A percentile compares a stretch with the other conserved stretches of the same genome.
These are phyloP conservation scores for Cenopis cana DNA, from an alignment of 2,888 invertebrate species.

Conservation along the genomic window DNA sequence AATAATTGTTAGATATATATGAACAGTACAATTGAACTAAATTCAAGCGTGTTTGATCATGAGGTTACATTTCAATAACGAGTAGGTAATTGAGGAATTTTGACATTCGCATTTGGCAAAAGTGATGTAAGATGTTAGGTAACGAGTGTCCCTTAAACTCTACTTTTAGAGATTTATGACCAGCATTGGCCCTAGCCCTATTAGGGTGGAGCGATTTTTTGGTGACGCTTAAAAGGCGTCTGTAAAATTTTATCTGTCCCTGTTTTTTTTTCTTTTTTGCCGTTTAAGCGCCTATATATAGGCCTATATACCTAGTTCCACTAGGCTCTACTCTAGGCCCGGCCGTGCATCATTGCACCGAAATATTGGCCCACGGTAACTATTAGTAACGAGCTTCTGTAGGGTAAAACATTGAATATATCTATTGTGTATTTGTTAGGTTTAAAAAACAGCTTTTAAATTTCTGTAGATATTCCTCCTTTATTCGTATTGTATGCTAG, in stretches of 20 bases:
- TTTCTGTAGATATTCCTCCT: neutral
- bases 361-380: neutral
- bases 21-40: slow-evolving; percentile 5
- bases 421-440: too few relatives aligned
- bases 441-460: neutral
- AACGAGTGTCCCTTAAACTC: neutral
- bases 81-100: neutral
- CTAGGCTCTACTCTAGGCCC: too few relatives aligned
- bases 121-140: neutral
- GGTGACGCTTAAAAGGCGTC: too few relatives aligned
- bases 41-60: neutral
- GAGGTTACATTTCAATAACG: neutral
- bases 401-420: neutral
- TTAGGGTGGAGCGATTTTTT: too few relatives aligned
- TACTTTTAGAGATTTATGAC: too few relatives aligned
- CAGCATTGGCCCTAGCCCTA: too few relatives aligned
- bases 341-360: too few relatives aligned
- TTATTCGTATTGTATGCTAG: neutral
- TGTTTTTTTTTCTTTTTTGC: too few relatives aligned
- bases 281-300: too few relatives aligned
- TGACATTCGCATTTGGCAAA: neutral
- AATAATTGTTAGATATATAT: slow-evolving; percentile 19
- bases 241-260: too few relatives aligned
- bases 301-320: too few relatives aligned
- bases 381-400: neutral